Evolutionary conservation across 2,113 vertebrate species (phyloP).

Genomic region (Alethe castanea): DNA sequence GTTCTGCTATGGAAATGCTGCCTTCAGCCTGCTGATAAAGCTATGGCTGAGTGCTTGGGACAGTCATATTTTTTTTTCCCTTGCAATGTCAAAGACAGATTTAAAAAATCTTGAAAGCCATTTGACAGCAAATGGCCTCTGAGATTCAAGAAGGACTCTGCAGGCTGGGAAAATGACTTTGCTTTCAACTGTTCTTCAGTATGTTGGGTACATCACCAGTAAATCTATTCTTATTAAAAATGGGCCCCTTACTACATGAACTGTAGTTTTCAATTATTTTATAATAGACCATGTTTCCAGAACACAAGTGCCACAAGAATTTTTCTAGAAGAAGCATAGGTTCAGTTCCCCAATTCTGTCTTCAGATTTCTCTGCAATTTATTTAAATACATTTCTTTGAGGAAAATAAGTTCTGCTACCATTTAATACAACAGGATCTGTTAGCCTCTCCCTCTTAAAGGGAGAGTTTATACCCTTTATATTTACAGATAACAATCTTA

Average conservation of each 20-base stretch:
- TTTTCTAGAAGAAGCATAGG: conserved; percentile 25
- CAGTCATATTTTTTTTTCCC: conserved; percentile 5
- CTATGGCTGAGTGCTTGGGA: not conserved
- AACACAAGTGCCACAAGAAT: not conserved
- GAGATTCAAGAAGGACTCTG: not conserved
- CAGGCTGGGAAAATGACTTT: not conserved
- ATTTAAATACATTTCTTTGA: conserved; percentile 44
- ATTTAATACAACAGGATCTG: not conserved
- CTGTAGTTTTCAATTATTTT: not conserved
- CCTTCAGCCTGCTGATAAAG: not conserved
- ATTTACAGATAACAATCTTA: conserved; percentile 36
- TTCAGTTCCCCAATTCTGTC: not conserved
- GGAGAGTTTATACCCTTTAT: conserved; percentile 19
- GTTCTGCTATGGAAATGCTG: not conserved
- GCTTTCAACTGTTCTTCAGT: not conserved
- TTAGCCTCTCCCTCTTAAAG: conserved; percentile 23
- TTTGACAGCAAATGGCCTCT: not conserved
- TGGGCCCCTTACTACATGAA: not conserved
- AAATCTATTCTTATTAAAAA: conserved; percentile 4
- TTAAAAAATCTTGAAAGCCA: not conserved
- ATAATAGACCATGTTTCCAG: not conserved
- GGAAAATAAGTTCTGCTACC: conserved; percentile 49
- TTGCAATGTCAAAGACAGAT: not conserved
- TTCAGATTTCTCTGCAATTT: not conserved
- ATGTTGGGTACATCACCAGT: not conserved